Evolutionary conservation across 2,888 invertebrate genomes (phyloP), one percentile per base, ranked within the genome.

Genomic region (Xestoiulus laeticollis): DNA sequence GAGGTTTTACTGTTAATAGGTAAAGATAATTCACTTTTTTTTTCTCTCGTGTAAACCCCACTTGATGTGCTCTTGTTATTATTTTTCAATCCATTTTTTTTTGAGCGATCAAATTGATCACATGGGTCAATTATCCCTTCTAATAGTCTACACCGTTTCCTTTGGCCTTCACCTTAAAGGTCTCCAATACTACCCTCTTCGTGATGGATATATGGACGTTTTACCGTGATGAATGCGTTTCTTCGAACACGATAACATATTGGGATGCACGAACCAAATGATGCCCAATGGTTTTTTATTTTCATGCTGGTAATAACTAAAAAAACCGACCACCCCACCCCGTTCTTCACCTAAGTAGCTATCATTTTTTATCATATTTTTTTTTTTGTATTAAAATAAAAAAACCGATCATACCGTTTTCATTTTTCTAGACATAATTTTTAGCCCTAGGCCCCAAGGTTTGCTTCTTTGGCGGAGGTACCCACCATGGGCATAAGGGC

Each of bases 141-240:
- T 85, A 38, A 85, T 85, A 85, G 85, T 85, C 85, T 85, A 43
- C 85, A 85, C 43, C 85, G 44, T 85, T 85, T 85, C 85, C 85
- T 85, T 38, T 85, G 85, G 38, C 85, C 85, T 85, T 85, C 85
- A 85, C 85, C 85, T 38, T n/a, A 85, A 14, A 85, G 44, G 85
- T 85, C 85, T 33, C 22, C 85, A 33, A 85, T 85, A 44, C 26
- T 38, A 43, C 44, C 85, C 38, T 44, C 43, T 10, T 84, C 38
- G 33, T 68, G 68, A 68, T 68, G 22, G 26, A 26, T 68, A 68
- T 68, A 68, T 68, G 68, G 68, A 26, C 68, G 68, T 26, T 68
- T 22, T 78, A 16, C 30, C 78, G 78, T 78, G 78, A 78, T 78
- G 30, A 32, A 78, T 78, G 14, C 30, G n/a, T 59, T 59, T 59